phyloP scores from a whole-genome alignment of 2,113 vertebrate species.

The Hippopotamus amphibius region DNA sequence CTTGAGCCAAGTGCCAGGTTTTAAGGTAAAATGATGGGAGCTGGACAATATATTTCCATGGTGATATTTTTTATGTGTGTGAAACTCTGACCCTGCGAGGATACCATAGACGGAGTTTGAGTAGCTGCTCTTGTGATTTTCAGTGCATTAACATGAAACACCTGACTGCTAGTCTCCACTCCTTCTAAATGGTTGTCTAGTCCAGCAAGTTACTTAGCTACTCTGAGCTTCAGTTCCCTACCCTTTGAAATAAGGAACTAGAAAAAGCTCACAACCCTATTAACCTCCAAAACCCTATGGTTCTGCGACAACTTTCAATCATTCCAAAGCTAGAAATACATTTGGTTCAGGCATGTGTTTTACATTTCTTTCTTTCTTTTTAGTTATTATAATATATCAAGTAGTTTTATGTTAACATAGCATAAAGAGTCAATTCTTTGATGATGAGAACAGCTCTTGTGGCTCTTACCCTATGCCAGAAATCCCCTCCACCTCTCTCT shows the following conservation, averaged over 20 bases:
- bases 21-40: background rate
- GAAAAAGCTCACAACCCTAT: background rate
- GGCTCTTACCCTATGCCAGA: background rate
- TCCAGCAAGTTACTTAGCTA: background rate
- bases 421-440: background rate
- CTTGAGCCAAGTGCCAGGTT: conserved; percentile 1
- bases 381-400: background rate
- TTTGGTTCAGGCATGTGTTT: background rate
- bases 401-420: background rate
- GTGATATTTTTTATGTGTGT: background rate
- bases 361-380: background rate
- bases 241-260: conserved; percentile 6
- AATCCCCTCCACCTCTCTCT: background rate
- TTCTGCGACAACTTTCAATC: conserved; percentile 30
- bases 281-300: background rate
- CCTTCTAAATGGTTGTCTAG: background rate
- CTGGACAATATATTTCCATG: background rate
- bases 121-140: background rate
- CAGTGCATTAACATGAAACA: background rate
- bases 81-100: background rate
- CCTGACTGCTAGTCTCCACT: background rate
- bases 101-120: background rate
- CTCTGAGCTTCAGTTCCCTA: background rate
- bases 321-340: background rate
- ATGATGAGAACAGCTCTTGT: background rate